A percentile compares a stretch with the other conserved stretches of the same genome.
These are phyloP conservation scores for Rhyacichthys aspro DNA, from an alignment of 2,797 vertebrate genomes.

Conservation along the genomic window DNA sequence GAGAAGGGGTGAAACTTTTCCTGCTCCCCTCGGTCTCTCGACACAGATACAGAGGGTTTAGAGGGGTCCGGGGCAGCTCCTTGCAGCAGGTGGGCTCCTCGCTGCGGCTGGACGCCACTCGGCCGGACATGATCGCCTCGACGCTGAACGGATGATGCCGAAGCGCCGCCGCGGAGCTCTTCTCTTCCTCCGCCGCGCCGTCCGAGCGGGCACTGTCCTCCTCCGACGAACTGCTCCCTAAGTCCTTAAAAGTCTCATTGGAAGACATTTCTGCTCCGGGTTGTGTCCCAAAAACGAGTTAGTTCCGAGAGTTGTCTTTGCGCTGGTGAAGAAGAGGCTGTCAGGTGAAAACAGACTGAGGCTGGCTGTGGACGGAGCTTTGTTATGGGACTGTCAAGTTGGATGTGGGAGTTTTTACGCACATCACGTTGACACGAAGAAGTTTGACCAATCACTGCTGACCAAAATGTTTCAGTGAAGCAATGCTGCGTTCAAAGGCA, in stretches of 20 bases:
- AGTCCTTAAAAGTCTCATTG: constrained; percentile 48
- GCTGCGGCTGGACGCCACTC: constrained; percentile 37
- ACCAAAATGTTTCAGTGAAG: constrained; percentile 33
- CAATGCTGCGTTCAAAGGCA: constrained; percentile 47
- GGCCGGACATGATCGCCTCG: constrained; percentile 79
- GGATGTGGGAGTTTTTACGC: constrained; percentile 36
- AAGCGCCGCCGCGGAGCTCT: constrained; percentile 40
- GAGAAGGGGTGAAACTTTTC: constrained; percentile 29
- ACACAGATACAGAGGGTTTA: constrained; percentile 47
- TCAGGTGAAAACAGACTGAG: no score
- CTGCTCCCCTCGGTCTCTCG: constrained; percentile 51
- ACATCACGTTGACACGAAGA: constrained; percentile 34
- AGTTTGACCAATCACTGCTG: constrained; percentile 69
- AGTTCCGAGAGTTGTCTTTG: not conserved
- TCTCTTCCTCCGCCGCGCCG: constrained; percentile 52
- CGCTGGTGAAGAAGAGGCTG: no score
- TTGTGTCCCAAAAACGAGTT: constrained; percentile 6
- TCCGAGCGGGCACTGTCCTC: constrained; percentile 57
- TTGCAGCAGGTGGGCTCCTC: constrained; percentile 33
- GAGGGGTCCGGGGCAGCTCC: constrained; percentile 20
- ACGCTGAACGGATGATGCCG: constrained; percentile 81
- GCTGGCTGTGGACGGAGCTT: constrained; percentile 11
- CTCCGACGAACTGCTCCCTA: constrained; percentile 58
- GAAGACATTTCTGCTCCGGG: constrained; percentile 52
- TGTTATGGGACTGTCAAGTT: constrained; percentile 61